These are phyloP conservation scores for Sylvicapra grimmia DNA, from an alignment of 2,113 vertebrate genomes.

Conservation along the genomic window DNA sequence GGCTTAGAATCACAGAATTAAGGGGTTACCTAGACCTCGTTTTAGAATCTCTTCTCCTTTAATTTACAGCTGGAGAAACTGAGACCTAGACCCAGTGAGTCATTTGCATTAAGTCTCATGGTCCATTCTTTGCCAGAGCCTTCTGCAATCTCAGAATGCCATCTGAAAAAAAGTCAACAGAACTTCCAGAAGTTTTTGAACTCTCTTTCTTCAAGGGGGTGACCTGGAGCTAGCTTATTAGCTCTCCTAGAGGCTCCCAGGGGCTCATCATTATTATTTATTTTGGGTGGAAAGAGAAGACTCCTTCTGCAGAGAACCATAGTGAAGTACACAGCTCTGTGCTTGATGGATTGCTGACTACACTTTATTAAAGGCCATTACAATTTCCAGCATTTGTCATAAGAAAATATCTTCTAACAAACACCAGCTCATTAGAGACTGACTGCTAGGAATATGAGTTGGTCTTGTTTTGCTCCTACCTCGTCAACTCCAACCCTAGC, in stretches of 20 bases:
- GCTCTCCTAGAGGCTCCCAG: not conserved
- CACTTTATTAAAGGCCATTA: conserved; percentile 65
- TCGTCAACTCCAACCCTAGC: conserved; percentile 54
- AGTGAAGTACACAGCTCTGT: not conserved
- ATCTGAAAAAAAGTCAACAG: not conserved
- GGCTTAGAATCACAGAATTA: not conserved
- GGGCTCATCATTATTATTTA: not conserved
- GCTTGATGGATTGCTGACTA: conserved; percentile 32
- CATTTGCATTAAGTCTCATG: not conserved
- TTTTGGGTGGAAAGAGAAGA: not conserved
- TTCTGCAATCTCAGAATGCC: not conserved
- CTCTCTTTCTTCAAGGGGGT: not conserved
- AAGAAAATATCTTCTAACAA: conserved; percentile 52
- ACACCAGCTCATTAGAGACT: conserved; percentile 51
- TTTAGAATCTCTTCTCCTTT: not conserved
- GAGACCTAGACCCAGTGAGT: not conserved
- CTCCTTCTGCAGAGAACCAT: not conserved
- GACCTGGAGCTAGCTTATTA: not conserved
- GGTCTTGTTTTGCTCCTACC: conserved; percentile 42
- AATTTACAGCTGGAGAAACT: not conserved
- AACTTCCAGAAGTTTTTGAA: not conserved
- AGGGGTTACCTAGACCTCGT: not conserved
- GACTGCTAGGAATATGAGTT: conserved; percentile 33
- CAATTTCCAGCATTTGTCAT: conserved; percentile 65
- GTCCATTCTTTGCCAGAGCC: not conserved